These are phyloP conservation scores for Cyprinodon diabolis DNA, from an alignment of 2,797 vertebrate genomes.

Conservation along the genomic window DNA sequence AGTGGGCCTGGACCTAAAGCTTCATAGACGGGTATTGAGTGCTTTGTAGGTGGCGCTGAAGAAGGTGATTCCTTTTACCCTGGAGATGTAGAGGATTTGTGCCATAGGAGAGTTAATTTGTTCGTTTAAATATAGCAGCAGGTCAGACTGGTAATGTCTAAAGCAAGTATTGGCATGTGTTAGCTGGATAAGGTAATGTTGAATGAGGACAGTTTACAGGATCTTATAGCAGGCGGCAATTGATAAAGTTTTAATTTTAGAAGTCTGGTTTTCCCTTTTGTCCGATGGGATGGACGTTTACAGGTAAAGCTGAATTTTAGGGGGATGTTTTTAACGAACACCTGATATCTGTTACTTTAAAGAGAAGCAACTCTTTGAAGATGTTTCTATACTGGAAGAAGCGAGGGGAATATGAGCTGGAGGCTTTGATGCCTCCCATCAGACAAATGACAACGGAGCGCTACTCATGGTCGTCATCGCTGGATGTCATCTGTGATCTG, in stretches of 20 bases:
- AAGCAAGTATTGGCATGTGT: slow-evolving; percentile 51
- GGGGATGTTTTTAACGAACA: neutral
- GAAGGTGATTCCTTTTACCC: slow-evolving; percentile 22
- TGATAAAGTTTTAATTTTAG: slow-evolving; percentile 8
- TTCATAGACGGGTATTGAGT: slow-evolving; percentile 8
- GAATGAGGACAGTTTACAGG: slow-evolving; percentile 62
- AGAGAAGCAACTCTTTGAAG: neutral
- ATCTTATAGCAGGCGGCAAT: slow-evolving; percentile 48
- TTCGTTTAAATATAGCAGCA: slow-evolving; percentile 25
- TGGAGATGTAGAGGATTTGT: slow-evolving; percentile 38
- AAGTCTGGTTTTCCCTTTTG: slow-evolving; percentile 16
- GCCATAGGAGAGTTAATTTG: slow-evolving; percentile 22
- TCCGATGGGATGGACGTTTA: neutral
- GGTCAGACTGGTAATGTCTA: slow-evolving; percentile 59
- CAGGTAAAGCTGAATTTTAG: neutral
- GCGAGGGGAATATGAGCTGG: slow-evolving; percentile 89
- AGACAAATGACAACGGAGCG: slow-evolving; percentile 77
- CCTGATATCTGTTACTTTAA: neutral
- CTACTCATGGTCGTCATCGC: slow-evolving; percentile 89
- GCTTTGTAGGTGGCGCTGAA: slow-evolving; percentile 15
- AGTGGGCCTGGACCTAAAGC: slow-evolving; percentile 8
- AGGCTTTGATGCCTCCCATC: slow-evolving; percentile 80
- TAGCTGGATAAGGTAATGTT: slow-evolving; percentile 63
- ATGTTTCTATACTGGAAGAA: slow-evolving; percentile 98
- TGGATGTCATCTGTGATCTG: slow-evolving; percentile 86